Conservation (phyloP, 2,113 vertebrate species). For the Varanus komodoensis region DNA sequence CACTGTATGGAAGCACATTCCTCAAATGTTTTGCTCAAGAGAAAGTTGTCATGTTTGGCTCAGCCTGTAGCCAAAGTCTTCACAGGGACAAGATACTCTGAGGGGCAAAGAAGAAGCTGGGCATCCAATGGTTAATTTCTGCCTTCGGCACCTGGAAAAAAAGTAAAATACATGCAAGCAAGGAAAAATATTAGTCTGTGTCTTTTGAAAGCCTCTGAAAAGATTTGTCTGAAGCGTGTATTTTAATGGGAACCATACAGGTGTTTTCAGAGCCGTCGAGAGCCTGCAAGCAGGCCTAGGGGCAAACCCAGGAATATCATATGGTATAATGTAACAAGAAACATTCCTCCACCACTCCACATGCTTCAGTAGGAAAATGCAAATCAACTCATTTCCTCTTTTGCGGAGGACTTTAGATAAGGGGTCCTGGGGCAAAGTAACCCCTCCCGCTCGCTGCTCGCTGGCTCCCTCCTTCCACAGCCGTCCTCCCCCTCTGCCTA, state of each 20-base stretch:
- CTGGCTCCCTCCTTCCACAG: conserved; percentile 46
- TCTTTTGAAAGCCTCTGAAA: conserved; percentile 73
- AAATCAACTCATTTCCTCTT: conserved; percentile 79
- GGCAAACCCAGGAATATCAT: conserved; percentile 74
- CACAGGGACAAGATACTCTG: conserved; percentile 35
- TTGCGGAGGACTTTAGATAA: conserved; percentile 76
- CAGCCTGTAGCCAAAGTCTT: conserved; percentile 35
- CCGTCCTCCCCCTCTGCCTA: conserved; percentile 51
- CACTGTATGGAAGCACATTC: not conserved
- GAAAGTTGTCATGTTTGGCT: conserved; percentile 17
- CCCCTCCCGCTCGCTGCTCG: conserved; percentile 34
- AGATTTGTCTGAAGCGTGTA: conserved; percentile 77
- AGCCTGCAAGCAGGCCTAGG: conserved; percentile 79
- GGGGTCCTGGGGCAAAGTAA: conserved; percentile 75
- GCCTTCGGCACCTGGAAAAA: conserved; percentile 47
- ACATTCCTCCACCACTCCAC: conserved; percentile 61
- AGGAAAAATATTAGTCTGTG: conserved; percentile 70
- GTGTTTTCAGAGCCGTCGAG: conserved; percentile 78
- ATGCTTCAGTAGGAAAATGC: conserved; percentile 80
- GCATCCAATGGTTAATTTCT: conserved; percentile 71
- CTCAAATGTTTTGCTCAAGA: conserved; percentile 26
- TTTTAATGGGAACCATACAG: conserved; percentile 79
- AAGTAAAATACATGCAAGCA: conserved; percentile 61
- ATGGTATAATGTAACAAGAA: conserved; percentile 66
- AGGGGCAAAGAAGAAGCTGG: conserved; percentile 26